Percentiles rank a stretch among this genome's conserved stretches.
These are phyloP conservation scores for Invenusta paracnida DNA, from an alignment of 2,888 invertebrate genomes.

Conservation along the genomic window DNA sequence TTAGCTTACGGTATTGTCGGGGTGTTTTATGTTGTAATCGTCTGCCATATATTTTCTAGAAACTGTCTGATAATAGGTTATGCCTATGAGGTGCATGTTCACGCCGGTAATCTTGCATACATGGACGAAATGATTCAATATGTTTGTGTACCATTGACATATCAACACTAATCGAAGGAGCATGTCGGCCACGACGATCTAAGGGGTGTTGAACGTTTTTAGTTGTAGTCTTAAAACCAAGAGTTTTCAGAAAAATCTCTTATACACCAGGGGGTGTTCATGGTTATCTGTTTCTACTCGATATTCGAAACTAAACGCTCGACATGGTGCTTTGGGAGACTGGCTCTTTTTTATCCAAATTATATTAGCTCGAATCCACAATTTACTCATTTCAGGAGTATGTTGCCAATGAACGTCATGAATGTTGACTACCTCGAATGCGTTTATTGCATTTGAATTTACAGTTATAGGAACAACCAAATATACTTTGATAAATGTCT, in stretches of 20 bases:
- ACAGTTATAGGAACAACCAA: not conserved
- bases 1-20: not conserved
- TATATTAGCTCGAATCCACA: conserved; percentile 10
- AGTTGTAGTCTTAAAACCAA: not conserved
- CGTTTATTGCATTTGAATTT: not conserved
- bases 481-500: not conserved
- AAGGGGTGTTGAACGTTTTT: not conserved
- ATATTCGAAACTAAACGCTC: conserved; percentile 10
- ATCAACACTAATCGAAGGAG: not conserved
- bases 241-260: not conserved
- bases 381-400: not conserved
- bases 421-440: not conserved
- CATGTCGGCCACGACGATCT: not conserved
- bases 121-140: conserved; percentile 1
- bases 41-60: not conserved
- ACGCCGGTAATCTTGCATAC: not conserved
- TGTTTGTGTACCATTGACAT: not conserved
- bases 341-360: not conserved
- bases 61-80: conserved; percentile 4
- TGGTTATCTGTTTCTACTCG: not conserved
- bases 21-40: conserved; percentile 5
- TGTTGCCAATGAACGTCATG: conserved; percentile 7
- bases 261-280: not conserved
- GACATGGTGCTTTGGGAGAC: not conserved
- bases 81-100: not conserved